Percentiles rank a stretch among this genome's conserved stretches.
Evolutionary conservation across 1,140 invertebrate species (phyloP).

Genomic region (Drosophila ambigua): DNA sequence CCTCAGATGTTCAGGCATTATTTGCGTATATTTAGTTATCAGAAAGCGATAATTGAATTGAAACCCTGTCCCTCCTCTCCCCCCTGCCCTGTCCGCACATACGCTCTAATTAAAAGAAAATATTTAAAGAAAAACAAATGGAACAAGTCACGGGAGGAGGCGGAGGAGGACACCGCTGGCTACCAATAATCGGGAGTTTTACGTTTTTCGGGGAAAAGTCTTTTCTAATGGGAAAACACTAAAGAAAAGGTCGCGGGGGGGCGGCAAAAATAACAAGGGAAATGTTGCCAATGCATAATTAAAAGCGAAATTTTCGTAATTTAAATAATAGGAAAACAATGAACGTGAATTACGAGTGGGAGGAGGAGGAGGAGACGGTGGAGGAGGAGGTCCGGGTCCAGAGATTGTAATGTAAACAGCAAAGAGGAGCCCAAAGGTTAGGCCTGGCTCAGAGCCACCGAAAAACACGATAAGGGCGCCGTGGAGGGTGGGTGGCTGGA

Average conservation of each 20-base stretch:
- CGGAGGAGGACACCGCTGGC: no score
- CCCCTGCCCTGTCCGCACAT: not conserved
- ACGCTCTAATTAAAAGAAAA: constrained; percentile 67
- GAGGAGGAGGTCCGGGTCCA: not conserved
- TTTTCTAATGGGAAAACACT: constrained; percentile 21
- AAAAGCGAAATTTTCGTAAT: constrained; percentile 72
- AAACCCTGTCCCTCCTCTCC: constrained; percentile 1
- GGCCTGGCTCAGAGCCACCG: constrained; percentile 22
- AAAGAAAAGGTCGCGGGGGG: not conserved
- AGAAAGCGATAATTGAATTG: constrained; percentile 42
- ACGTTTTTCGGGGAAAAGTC: constrained; percentile 14
- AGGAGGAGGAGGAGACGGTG: not conserved
- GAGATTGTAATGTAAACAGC: constrained; percentile 70
- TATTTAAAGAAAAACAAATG: constrained; percentile 19
- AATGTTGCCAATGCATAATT: constrained; percentile 66
- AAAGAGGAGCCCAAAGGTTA: constrained; percentile 36
- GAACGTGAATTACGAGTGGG: constrained; percentile 3
- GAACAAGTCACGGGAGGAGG: not conserved
- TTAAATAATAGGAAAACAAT: constrained; percentile 76
- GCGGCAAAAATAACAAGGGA: constrained; percentile 9
- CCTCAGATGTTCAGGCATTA: constrained; percentile 29
- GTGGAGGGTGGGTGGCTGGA: no score
- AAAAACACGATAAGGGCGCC: not conserved
- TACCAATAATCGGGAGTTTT: constrained; percentile 39
- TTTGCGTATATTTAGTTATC: constrained; percentile 29